Conservation (phyloP, 2,888 invertebrate species). For the Drosophila pseudotalamancana region DNA sequence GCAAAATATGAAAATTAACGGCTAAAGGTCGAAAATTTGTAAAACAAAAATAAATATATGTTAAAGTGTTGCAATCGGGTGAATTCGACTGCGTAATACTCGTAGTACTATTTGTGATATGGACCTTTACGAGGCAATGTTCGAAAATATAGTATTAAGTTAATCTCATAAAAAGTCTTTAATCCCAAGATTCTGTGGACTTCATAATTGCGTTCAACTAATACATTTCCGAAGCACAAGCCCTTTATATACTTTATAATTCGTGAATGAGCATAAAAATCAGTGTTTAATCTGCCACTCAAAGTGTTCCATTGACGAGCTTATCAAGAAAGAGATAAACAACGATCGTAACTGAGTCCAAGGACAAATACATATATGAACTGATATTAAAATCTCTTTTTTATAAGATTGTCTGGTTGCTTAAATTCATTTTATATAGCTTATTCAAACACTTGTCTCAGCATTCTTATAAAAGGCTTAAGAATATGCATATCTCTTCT, state of each 20-base stretch:
- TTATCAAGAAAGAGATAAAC: conserved; percentile 22
- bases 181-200: too few relatives aligned
- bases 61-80: not conserved
- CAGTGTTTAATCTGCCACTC: conserved; percentile 4
- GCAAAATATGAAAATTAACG: not conserved
- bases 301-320: conserved; percentile 3
- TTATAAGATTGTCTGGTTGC: conserved; percentile 3
- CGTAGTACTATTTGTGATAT: not conserved
- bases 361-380: conserved; percentile 10
- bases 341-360: conserved; percentile 2
- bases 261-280: not conserved
- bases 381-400: not conserved
- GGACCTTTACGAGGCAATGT: not conserved
- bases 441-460: conserved; percentile 21
- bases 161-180: too few relatives aligned
- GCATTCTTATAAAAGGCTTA: conserved; percentile 3
- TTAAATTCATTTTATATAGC: conserved; percentile 23
- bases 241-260: not conserved
- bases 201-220: not conserved
- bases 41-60: too few relatives aligned
- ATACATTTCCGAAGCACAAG: not conserved
- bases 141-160: too few relatives aligned
- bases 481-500: conserved; percentile 5
- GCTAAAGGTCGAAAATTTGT: not conserved
- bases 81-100: not conserved